Percentiles rank a stretch among this genome's conserved stretches.
phyloP scores from a whole-genome alignment of 2,797 vertebrate genomes.

The Fringilla coelebs region DNA sequence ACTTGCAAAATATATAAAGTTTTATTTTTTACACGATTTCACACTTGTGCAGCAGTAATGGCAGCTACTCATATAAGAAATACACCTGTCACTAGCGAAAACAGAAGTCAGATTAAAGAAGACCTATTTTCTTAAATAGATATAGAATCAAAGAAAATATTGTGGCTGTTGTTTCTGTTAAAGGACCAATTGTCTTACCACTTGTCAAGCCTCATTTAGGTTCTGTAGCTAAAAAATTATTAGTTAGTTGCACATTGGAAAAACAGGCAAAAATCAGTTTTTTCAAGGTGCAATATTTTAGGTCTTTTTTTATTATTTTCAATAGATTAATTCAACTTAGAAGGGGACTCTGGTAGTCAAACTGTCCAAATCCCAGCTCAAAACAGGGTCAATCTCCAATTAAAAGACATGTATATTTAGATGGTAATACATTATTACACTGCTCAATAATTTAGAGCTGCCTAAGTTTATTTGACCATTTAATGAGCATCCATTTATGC shows the following conservation, averaged over 20 bases:
- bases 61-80: background rate
- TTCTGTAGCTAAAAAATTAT: background rate
- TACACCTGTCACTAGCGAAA: background rate
- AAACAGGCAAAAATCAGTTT: fast-evolving
- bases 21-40: background rate
- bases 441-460: background rate
- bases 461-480: background rate
- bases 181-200: background rate
- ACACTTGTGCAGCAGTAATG: background rate
- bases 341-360: background rate
- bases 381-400: background rate
- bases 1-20: background rate
- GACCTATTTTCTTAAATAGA: background rate
- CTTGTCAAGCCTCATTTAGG: background rate
- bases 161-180: background rate
- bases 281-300: background rate
- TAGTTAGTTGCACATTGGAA: background rate
- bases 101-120: background rate
- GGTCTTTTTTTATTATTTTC: background rate
- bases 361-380: background rate
- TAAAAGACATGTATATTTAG: background rate
- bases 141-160: background rate
- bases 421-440: background rate
- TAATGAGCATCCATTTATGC: background rate
- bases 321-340: background rate